Base-by-base conservation (phyloP, 2,797 vertebrate genomes). In the Darevskia nairensis region DNA sequence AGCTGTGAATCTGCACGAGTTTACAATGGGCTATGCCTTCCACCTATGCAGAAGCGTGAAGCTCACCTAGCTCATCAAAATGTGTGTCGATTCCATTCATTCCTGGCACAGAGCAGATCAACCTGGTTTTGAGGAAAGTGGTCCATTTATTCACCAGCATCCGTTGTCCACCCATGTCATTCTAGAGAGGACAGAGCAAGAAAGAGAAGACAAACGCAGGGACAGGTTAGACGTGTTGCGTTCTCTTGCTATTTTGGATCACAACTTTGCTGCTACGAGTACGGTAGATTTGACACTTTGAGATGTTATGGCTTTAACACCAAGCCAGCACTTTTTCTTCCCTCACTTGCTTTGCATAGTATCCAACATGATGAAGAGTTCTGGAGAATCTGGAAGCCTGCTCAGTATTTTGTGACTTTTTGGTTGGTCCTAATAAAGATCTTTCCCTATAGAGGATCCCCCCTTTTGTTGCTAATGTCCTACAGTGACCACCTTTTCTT, bases 101-200 rank as follows among this genome's bases (percentile, higher is more conserved):
- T 80, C 98, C 98, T 0, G 98, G 97, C 86, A 99, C 98, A 6
- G 98, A 99, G 94, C 99, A 99, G 94, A 99, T 96, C 8, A 99
- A 97, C 21, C 98, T 98, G 0, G 98, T 97, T 97, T 99, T 99
- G 59, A 98, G 97, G 93, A 99, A 99, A 27, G 98, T 99, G 89
- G 97, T 98, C 98, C 98, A 99, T 93, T 98, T 98, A 88, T 99
- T 99, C 93, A 99, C 98, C 3, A 99, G 96, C 97, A 99, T 97
- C 86, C 99, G 96, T 92, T 98, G 99, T 78, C 99, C 99, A 91
- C 99, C 99, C 91, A 98, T 96, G 83, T 99, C 99, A 93, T 99
- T 99, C 99, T 99, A 96, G 0, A 50, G 2, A 88, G 94, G 44
- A 91, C 90, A 79, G 89, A 88, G 68, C 1, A 86, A 90, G 88